Conservation (phyloP, 1,140 invertebrate species). For the Drosophila pruinosa region DNA sequence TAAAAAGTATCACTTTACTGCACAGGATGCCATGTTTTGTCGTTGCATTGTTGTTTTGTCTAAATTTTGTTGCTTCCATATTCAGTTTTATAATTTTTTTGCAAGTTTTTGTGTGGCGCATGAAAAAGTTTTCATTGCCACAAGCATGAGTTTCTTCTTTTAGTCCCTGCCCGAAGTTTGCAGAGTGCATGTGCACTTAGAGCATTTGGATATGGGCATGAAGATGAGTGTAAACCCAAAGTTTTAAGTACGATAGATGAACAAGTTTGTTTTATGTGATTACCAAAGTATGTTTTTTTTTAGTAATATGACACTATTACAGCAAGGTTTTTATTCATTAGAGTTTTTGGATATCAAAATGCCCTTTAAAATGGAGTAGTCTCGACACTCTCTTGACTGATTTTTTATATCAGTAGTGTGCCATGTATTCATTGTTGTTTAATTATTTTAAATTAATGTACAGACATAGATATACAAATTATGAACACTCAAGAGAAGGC, state of each 20-base stretch:
- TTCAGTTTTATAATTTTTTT: conserved; percentile 78
- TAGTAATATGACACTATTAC: background rate
- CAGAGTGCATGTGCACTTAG: conserved; percentile 20
- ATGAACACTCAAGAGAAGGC: no score
- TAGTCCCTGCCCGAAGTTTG: background rate
- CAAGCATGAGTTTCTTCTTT: conserved; percentile 38
- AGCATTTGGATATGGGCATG: background rate
- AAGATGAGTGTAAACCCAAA: background rate
- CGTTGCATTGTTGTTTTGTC: conserved; percentile 33
- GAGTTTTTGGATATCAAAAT: no score
- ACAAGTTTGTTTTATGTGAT: conserved; percentile 7
- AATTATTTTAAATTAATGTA: no score
- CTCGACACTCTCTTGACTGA: no score
- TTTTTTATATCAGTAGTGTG: no score
- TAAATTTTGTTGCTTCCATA: conserved; percentile 66
- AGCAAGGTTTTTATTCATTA: background rate
- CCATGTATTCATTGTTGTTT: no score
- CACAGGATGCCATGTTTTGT: conserved; percentile 20
- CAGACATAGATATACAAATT: no score
- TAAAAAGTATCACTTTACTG: conserved; percentile 76
- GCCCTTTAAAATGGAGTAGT: no score
- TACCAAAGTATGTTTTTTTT: background rate
- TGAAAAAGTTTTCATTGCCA: conserved; percentile 68
- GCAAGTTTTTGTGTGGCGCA: conserved; percentile 46
- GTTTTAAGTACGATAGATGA: background rate